Conservation (phyloP, 2,113 vertebrate genomes). For the Nesoenas mayeri region DNA sequence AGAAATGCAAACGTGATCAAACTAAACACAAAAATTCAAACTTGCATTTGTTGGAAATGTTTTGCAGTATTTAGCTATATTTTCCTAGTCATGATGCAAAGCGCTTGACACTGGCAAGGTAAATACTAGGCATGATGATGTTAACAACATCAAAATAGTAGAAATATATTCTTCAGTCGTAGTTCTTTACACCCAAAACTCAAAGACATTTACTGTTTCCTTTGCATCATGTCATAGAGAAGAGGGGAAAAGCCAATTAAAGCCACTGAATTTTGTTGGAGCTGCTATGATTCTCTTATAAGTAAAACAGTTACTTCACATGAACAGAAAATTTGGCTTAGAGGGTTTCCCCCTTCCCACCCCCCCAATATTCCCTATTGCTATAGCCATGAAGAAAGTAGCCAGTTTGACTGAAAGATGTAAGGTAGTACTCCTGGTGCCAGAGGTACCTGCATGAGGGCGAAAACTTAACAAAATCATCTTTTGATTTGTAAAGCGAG, state of each 20-base stretch:
- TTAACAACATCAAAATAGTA: neutral
- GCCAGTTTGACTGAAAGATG: neutral
- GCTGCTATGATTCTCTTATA: neutral
- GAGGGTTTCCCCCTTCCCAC: neutral
- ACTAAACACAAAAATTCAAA: neutral
- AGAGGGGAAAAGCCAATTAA: neutral
- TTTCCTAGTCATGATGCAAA: neutral
- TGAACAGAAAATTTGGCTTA: neutral
- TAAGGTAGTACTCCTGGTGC: neutral
- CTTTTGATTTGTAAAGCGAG: neutral
- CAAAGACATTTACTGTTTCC: neutral
- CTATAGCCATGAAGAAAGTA: neutral
- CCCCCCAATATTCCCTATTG: neutral
- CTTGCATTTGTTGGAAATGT: rapidly evolving
- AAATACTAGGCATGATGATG: neutral
- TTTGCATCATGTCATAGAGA: neutral
- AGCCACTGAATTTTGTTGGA: neutral
- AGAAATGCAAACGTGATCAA: neutral
- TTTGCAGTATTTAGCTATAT: neutral
- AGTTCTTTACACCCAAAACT: neutral
- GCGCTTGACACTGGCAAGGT: neutral
- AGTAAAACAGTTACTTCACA: neutral
- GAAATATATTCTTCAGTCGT: neutral
- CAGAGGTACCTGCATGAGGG: neutral
- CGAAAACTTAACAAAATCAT: neutral